Conservation (phyloP, 2,113 vertebrate genomes). For the Gallinago paraguaiae region DNA sequence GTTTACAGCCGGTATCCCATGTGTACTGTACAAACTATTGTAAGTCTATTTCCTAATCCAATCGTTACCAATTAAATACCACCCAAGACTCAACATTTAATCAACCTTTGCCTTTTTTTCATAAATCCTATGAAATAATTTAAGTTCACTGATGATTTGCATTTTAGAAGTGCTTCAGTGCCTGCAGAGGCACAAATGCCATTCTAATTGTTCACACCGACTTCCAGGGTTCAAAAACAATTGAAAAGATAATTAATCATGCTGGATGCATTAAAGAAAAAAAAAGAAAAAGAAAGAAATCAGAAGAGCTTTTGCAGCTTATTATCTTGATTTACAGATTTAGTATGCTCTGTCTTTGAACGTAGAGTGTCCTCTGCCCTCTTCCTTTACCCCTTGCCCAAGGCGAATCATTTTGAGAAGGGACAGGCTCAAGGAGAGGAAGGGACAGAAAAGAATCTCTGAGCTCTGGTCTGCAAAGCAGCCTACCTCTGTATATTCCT, state of each 20-base stretch:
- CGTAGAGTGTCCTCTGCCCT: not conserved
- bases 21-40: not conserved
- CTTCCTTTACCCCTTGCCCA: not conserved
- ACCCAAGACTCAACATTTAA: constrained; percentile 24
- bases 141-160: not conserved
- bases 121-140: not conserved
- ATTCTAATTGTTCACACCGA: not conserved
- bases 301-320: not conserved
- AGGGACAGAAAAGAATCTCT: not conserved
- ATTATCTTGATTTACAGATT: not conserved
- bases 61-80: not conserved
- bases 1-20: not conserved
- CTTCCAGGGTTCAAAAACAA: not conserved
- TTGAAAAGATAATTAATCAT: not conserved
- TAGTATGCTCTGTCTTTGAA: not conserved
- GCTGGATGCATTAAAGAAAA: not conserved
- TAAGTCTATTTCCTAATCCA: not conserved
- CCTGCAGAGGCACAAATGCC: not conserved
- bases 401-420: not conserved
- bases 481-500: not conserved
- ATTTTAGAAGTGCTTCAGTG: constrained; percentile 5
- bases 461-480: not conserved
- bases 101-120: not conserved
- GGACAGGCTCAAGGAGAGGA: not conserved
- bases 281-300: not conserved